Percentiles rank a stretch among this genome's conserved stretches.
Evolutionary conservation across 2,797 vertebrate species (phyloP).

Genomic region (Echeneis naucrates): DNA sequence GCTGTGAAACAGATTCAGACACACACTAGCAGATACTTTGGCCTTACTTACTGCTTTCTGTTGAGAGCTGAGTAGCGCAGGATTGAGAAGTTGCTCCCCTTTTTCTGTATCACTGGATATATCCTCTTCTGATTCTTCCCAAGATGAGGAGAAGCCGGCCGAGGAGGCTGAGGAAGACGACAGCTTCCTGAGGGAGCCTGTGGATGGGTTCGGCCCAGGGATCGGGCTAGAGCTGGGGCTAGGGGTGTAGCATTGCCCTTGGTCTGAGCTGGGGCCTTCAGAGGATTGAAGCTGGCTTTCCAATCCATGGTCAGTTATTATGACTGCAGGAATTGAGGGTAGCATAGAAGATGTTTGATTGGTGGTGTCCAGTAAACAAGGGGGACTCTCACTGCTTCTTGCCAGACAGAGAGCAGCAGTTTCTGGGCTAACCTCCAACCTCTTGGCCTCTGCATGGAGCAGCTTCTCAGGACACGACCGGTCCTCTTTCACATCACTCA

Average conservation of each 20-base stretch:
- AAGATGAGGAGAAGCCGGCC: conserved; percentile 97
- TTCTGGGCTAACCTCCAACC: conserved; percentile 29
- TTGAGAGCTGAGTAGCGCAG: conserved; percentile 89
- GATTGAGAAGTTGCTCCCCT: conserved; percentile 87
- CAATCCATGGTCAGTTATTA: conserved; percentile 93
- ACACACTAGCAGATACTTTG: conserved; percentile 4
- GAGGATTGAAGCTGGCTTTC: conserved; percentile 72
- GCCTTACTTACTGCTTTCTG: conserved; percentile 93
- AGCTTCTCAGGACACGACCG: conserved; percentile 12
- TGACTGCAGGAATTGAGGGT: conserved; percentile 89
- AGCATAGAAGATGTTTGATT: conserved; percentile 44
- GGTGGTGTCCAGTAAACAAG: conserved; percentile 13
- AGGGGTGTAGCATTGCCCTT: conserved; percentile 58
- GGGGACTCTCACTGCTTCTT: conserved; percentile 20
- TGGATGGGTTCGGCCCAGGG: conserved; percentile 58
- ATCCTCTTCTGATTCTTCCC: conserved; percentile 98
- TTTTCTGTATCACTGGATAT: conserved; percentile 95
- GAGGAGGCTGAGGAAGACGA: conserved; percentile 98
- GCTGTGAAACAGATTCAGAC: background rate
- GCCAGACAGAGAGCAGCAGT: background rate
- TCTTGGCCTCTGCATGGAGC: conserved; percentile 29
- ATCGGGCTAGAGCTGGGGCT: conserved; percentile 76
- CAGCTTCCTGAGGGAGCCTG: conserved; percentile 88
- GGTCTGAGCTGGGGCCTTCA: conserved; percentile 55
- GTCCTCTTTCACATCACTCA: conserved; percentile 4